A percentile compares a stretch with the other conserved stretches of the same genome.
phyloP scores from a whole-genome alignment of 30 jellyfish, hydroid and myxozoan genomes.

The Turritopsis rubra region DNA sequence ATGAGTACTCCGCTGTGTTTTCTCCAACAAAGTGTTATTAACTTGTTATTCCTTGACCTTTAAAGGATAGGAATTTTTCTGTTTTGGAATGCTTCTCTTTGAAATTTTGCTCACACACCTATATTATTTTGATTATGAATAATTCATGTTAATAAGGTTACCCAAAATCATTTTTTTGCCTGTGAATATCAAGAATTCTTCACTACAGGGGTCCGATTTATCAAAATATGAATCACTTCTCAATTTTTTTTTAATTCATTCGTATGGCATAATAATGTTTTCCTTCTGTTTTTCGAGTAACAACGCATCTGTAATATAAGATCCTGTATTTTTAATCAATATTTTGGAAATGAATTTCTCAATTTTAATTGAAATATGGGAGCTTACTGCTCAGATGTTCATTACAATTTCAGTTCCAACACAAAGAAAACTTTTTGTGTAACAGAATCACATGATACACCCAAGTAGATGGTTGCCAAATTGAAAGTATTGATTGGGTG shows the following conservation, averaged over 20 bases:
- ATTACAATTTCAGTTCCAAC: neutral
- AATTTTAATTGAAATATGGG: neutral
- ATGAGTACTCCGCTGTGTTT: neutral
- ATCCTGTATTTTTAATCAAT: neutral
- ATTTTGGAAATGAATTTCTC: neutral
- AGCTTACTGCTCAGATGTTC: neutral
- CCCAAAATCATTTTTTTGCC: neutral
- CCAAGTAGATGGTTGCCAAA: neutral
- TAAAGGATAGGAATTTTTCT: neutral
- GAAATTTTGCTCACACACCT: too few relatives aligned
- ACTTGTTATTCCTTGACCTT: neutral
- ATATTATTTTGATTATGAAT: neutral
- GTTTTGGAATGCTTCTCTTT: neutral
- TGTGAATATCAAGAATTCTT: neutral
- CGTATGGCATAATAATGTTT: neutral
- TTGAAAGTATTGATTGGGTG: neutral
- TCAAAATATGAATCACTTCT: neutral
- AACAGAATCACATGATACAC: neutral
- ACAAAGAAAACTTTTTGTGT: neutral
- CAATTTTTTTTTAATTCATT: neutral
- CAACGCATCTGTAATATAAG: neutral
- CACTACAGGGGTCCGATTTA: neutral
- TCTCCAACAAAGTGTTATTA: neutral
- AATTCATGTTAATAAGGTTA: neutral
- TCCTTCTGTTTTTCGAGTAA: neutral